Conservation (phyloP, 2,797 vertebrate genomes). For the Etheostoma nigrum region DNA sequence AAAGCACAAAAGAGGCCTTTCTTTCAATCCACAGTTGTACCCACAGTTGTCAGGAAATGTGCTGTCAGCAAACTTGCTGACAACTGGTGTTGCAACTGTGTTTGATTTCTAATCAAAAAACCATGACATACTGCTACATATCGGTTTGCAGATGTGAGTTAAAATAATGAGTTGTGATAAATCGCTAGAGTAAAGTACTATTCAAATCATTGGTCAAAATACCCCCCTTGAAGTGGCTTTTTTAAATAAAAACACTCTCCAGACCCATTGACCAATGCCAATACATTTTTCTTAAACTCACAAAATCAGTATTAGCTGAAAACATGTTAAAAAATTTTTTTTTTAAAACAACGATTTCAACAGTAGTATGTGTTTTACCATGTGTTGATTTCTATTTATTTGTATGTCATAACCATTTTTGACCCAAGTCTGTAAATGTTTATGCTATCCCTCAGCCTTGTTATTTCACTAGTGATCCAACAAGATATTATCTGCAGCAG, state of each 20-base stretch:
- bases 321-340: background rate
- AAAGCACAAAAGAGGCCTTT: slow-evolving; percentile 58
- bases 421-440: background rate
- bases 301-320: background rate
- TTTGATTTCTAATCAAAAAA: slow-evolving; percentile 24
- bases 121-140: slow-evolving; percentile 10
- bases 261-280: background rate
- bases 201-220: background rate
- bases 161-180: background rate
- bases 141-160: slow-evolving; percentile 32
- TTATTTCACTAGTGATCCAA: background rate
- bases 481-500: slow-evolving; percentile 17
- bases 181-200: background rate
- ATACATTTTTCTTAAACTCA: background rate
- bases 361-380: background rate
- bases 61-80: slow-evolving; percentile 49
- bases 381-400: background rate
- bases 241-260: no score
- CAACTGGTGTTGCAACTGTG: slow-evolving; percentile 48
- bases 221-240: background rate
- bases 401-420: background rate
- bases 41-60: slow-evolving; percentile 66
- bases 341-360: no score
- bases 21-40: slow-evolving; percentile 54
- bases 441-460: background rate